These are phyloP conservation scores for Chroicocephalus ridibundus DNA, from an alignment of 2,113 vertebrate species.

Conservation along the genomic window DNA sequence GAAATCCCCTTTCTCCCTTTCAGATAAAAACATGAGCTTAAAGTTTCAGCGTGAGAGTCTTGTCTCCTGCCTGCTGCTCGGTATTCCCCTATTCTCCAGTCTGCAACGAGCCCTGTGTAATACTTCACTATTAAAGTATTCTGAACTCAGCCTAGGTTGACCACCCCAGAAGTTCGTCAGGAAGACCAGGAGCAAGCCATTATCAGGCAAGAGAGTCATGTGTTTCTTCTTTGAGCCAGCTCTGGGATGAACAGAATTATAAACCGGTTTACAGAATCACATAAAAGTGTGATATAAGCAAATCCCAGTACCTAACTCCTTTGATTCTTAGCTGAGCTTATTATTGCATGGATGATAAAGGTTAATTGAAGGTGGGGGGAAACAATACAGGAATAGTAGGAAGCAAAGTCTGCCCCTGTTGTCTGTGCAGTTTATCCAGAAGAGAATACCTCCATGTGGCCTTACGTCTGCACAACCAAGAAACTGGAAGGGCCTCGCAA, in stretches of 20 bases:
- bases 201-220: background rate
- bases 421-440: background rate
- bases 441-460: background rate
- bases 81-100: background rate
- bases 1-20: background rate
- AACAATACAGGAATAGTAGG: rapidly evolving
- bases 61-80: background rate
- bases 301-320: background rate
- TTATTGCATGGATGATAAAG: background rate
- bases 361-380: background rate
- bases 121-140: too few species aligned
- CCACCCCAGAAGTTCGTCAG: background rate
- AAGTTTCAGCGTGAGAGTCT: background rate
- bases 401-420: background rate
- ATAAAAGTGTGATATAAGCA: background rate
- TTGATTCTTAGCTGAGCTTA: background rate
- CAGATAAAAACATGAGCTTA: background rate
- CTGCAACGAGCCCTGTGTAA: background rate
- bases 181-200: background rate
- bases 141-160: background rate
- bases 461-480: background rate
- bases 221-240: background rate
- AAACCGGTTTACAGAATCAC: background rate
- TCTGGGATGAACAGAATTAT: background rate
- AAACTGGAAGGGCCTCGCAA: background rate